These are phyloP conservation scores for Amphipoea lucens DNA, from an alignment of 2,888 invertebrate genomes.

Conservation along the genomic window DNA sequence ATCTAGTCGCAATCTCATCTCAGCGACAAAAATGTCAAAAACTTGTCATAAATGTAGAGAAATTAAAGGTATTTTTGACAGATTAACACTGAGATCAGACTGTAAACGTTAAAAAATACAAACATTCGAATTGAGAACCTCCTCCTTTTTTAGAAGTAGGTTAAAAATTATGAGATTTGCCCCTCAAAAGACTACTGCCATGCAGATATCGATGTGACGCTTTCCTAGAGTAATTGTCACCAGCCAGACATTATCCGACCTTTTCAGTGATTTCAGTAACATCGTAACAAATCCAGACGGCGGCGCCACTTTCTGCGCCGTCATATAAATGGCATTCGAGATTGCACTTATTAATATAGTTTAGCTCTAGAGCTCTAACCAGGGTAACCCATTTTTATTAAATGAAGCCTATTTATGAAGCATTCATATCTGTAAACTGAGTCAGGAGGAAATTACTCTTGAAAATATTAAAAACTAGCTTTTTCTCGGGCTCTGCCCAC, in stretches of 20 bases:
- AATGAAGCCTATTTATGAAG: background rate
- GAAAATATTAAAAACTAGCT: background rate
- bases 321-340: background rate
- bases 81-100: no score
- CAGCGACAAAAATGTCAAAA: no score
- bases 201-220: background rate
- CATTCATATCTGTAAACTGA: slow-evolving; percentile 7
- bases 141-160: no score
- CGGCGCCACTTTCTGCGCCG: background rate
- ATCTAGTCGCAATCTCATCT: no score
- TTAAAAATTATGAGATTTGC: no score
- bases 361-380: background rate
- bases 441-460: background rate
- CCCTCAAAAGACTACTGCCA: background rate
- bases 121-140: no score
- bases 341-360: slow-evolving; percentile 21
- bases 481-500: background rate
- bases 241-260: background rate
- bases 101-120: no score
- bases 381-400: slow-evolving; percentile 11
- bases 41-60: no score
- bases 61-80: no score
- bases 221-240: background rate
- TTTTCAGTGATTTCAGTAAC: background rate
- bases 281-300: background rate